phyloP scores from a whole-genome alignment of 2,113 vertebrate genomes.

The Hippocampus guttulatus region DNA sequence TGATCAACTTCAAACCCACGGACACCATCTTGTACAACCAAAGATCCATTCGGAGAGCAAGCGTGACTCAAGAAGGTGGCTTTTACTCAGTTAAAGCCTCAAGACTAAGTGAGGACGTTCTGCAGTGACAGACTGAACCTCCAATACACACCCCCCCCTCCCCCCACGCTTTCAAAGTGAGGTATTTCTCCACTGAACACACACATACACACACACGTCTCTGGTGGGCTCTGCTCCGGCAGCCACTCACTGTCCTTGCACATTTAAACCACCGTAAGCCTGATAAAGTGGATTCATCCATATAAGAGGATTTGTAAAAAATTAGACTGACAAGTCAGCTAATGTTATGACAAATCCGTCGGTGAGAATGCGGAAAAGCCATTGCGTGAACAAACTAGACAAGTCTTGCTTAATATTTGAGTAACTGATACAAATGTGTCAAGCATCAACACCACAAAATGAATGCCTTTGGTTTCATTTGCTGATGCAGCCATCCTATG shows the following conservation, averaged over 20 bases:
- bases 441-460: not conserved
- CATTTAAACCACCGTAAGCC: not conserved
- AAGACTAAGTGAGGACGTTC: conserved; percentile 32
- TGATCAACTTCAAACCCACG: conserved; percentile 58
- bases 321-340: conserved; percentile 6
- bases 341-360: conserved; percentile 6
- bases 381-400: not conserved
- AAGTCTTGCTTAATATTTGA: not conserved
- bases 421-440: not conserved
- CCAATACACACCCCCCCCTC: not conserved
- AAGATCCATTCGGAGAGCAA: conserved; percentile 30
- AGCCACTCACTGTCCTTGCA: not conserved
- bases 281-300: conserved; percentile 5
- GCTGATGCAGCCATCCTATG: too few species aligned
- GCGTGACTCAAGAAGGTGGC: not conserved
- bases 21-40: conserved; percentile 41
- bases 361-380: not conserved
- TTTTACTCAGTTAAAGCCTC: conserved; percentile 36
- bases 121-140: conserved; percentile 25
- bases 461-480: too few species aligned
- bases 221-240: not conserved
- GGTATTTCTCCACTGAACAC: not conserved
- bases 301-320: conserved; percentile 6
- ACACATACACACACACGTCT: not conserved
- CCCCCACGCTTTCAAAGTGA: not conserved